Evolutionary conservation across 2,888 invertebrate species (phyloP), one percentile per base, ranked within the genome.

Genomic region (Prionchulus punctatus): DNA sequence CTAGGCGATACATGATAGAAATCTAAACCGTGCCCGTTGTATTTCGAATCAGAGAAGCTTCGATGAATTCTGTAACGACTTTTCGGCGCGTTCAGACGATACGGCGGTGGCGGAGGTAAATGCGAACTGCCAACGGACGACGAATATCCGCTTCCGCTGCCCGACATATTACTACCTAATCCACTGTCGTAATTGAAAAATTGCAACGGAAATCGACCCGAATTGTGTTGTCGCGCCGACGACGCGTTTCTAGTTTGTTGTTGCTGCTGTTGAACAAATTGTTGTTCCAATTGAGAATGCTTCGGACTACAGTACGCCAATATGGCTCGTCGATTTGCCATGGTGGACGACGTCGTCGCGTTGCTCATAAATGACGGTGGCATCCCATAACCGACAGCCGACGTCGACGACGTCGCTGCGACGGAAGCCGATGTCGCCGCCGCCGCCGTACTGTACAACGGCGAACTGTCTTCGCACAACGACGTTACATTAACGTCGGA

Each of bases 131-230:
- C 36, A 18, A 36, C 36, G 12, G 36, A 36, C 12, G 36, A 36
- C 36, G 36, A 36, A 36, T 36, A 64, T 50, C 61, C 62, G 51
- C 64, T 65, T 3, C 64, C 64, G 3, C 66, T 64, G 7, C 63
- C 62, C 31, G 63, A 59, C 50, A 65, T 60, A 15, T 65, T 64
- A 12, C 63, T 63, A 31, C 67, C 65, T 52, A 68, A 68, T 4
- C 68, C 68, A 45, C 67, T 67, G 54, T 68, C 68, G 18, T 36
- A 36, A 36, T 36, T 36, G 36, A 18, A 36, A 36, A 36, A 36
- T 7, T 7, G 36, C 36, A 36, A 36, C 36, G 36, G 36, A 7
- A 18, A 18, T 36, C 36, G 36, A 36, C 36, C 36, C 7, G 36
- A n/a, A n/a, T n/a, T n/a, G n/a, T n/a, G n/a, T n/a, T n/a, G n/a